phyloP scores from a whole-genome alignment of 1,140 invertebrate species.

The Sweltsa coloradensis region DNA sequence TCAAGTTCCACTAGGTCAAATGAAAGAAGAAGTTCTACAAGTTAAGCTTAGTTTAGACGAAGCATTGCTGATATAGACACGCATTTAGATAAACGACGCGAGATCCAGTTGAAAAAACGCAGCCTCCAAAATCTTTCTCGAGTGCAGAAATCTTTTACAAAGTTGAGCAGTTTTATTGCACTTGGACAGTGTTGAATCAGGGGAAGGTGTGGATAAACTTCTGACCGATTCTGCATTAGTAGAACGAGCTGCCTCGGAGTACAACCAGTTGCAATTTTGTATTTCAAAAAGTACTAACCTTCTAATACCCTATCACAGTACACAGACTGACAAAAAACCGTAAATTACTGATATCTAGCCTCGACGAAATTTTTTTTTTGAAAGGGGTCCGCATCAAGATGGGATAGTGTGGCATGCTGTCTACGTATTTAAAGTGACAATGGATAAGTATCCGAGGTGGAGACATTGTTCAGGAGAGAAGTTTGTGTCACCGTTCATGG shows the following conservation, averaged over 20 bases:
- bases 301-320: no score
- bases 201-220: constrained; percentile 19
- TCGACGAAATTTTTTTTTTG: constrained; percentile 48
- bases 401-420: constrained; percentile 42
- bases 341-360: constrained; percentile 39
- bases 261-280: constrained; percentile 63
- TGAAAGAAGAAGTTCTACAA: constrained; percentile 69
- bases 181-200: constrained; percentile 1
- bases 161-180: constrained; percentile 32
- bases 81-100: constrained; percentile 43
- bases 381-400: constrained; percentile 40
- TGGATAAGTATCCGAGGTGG: constrained; percentile 54
- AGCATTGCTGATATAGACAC: constrained; percentile 41
- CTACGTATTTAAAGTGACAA: constrained; percentile 50
- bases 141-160: constrained; percentile 49
- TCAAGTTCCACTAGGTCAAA: constrained; percentile 58
- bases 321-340: no score
- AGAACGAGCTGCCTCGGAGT: constrained; percentile 59
- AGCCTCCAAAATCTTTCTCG: constrained; percentile 51
- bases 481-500: constrained; percentile 58
- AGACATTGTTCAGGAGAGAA: constrained; percentile 54
- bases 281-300: constrained; percentile 47
- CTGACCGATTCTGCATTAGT: constrained; percentile 37
- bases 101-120: constrained; percentile 44
- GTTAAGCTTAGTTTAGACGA: constrained; percentile 52